phyloP scores from a whole-genome alignment of 2,888 invertebrate species.

The Coronaproctus castanopsis region DNA sequence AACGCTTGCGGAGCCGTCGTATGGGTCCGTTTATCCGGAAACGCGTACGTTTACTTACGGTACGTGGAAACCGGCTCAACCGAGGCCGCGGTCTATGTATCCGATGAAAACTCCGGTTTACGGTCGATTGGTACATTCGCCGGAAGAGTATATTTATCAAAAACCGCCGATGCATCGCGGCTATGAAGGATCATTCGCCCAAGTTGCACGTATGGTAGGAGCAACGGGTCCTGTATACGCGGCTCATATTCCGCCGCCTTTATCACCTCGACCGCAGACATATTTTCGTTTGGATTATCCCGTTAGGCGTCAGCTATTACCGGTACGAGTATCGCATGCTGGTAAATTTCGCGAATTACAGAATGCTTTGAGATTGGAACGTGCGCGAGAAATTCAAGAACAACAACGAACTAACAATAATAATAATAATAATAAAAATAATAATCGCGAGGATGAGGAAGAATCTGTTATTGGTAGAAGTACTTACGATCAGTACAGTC shows the following conservation, averaged over 20 bases:
- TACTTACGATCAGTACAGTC: no score
- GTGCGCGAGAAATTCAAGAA: constrained; percentile 4
- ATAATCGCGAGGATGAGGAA: no score
- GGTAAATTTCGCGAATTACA: constrained; percentile 11
- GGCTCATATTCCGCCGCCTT: not conserved
- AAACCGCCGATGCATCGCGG: constrained; percentile 4
- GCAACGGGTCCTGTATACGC: not conserved
- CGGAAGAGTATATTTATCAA: constrained; percentile 9
- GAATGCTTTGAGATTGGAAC: constrained; percentile 5
- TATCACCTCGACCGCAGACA: not conserved
- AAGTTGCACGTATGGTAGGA: constrained; percentile 11
- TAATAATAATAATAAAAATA: no score
- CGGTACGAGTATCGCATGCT: constrained; percentile 7
- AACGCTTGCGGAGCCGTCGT: not conserved
- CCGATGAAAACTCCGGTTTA: constrained; percentile 9
- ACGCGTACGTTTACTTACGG: constrained; percentile 7
- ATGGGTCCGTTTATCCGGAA: not conserved
- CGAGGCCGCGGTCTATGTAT: constrained; percentile 1
- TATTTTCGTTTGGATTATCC: constrained; percentile 11
- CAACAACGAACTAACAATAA: not conserved
- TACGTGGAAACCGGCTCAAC: constrained; percentile 8
- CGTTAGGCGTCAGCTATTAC: constrained; percentile 1
- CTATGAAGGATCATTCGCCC: not conserved
- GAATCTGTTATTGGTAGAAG: no score
- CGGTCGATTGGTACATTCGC: constrained; percentile 12